Evolutionary conservation across 2,888 invertebrate genomes (phyloP), one percentile per base, ranked within the genome.

Genomic region (Dione juno): DNA sequence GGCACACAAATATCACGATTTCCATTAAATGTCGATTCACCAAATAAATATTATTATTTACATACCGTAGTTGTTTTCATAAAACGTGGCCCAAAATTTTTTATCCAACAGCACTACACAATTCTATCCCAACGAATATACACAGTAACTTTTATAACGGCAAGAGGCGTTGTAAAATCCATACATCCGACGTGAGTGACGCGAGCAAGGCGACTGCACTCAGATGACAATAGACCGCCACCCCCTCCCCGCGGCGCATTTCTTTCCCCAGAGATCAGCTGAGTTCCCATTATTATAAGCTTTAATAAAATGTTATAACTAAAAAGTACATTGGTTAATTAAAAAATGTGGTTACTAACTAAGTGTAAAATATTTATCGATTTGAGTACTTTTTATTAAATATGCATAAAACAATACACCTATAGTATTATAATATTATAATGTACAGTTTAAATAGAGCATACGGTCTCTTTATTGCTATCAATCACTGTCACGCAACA

Each of bases 401-500:
- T n/a, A 54, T 35, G 28, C 35, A 35, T 10, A 21, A 43, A 21
- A 21, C 9, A 59, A 9, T 59, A 19, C 8, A 11, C 10, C 1
- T 37, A n/a, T n/a, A n/a, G n/a, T 37, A 16, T 41, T 21, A 43
- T 41, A 14, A 43, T 28, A 61, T 11, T 61, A 61, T 6, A 43
- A 61, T 28, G 10, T 16, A 43, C n/a, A 61, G 59, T 61, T 59
- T 45, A 43, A 43, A 28, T 43, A 21, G 43, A 61, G 28, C 7
- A n/a, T 61, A 43, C 28, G 43, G 59, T 61, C 75, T 76, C 78
- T 78, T 79, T 82, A 82, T 79, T 77, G 75, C 80, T 84, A 88
- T 89, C 83, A 88, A 88, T 89, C 87, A 88, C 82, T 82, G 84
- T 83, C 85, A 82, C 74, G 75, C 77, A 72, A 81, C 81, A 77